Percentiles rank a stretch among this genome's conserved stretches.
These are phyloP conservation scores for Eolophus roseicapilla DNA, from an alignment of 2,113 vertebrate species.

Conservation along the genomic window DNA sequence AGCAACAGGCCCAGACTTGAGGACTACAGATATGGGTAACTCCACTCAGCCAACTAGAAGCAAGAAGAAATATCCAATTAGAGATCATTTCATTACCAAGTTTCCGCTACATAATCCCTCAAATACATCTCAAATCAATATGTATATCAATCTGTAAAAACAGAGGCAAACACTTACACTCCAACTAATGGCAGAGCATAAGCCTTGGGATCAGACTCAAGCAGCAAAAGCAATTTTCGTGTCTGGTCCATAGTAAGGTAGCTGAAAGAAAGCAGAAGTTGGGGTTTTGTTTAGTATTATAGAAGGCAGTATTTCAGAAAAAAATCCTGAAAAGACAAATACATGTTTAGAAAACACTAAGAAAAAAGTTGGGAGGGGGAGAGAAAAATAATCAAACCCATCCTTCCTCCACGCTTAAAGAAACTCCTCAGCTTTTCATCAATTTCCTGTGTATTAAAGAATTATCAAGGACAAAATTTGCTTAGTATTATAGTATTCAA, in stretches of 20 bases:
- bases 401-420: not conserved
- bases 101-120: not conserved
- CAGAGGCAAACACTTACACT: slow-evolving; percentile 83
- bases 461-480: not conserved
- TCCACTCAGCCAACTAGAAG: slow-evolving; percentile 90
- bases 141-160: not conserved
- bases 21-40: slow-evolving; percentile 85
- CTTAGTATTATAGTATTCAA: not conserved
- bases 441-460: not conserved
- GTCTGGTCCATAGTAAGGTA: slow-evolving; percentile 97
- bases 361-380: not conserved
- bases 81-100: not conserved
- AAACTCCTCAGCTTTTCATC: not conserved
- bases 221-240: slow-evolving; percentile 88
- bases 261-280: slow-evolving; percentile 72
- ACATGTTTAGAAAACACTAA: not conserved
- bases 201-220: slow-evolving; percentile 95
- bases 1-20: slow-evolving; percentile 88
- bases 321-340: not conserved
- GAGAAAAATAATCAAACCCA: not conserved
- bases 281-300: not conserved
- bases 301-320: not conserved
- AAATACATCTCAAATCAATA: not conserved
- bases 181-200: slow-evolving; percentile 88
- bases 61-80: slow-evolving; percentile 14